Conservation (phyloP, 2,113 vertebrate genomes). For the Hyla sarda region DNA sequence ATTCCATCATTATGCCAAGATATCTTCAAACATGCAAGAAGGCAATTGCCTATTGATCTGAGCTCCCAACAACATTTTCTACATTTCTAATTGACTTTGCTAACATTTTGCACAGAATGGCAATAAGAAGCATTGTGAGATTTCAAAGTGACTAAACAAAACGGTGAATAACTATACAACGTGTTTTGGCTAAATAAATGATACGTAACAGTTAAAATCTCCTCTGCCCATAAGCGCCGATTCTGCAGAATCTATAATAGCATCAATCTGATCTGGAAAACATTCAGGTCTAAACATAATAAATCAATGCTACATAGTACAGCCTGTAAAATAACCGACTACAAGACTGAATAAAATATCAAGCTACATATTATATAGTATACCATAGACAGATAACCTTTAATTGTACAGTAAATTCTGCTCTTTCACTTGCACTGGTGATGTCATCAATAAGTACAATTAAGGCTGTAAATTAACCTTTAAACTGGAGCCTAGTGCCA, state of each 20-base stretch:
- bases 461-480: background rate
- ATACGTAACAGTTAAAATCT: background rate
- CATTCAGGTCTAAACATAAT: conserved; percentile 28
- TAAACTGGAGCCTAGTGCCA: background rate
- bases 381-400: background rate
- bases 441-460: background rate
- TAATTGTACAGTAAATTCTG: background rate
- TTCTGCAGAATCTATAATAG: conserved; percentile 22
- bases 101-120: conserved; percentile 31
- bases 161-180: background rate
- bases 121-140: background rate
- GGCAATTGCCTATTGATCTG: conserved; percentile 22
- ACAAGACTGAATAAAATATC: conserved; percentile 4
- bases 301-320: conserved; percentile 20
- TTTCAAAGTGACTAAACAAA: conserved; percentile 11
- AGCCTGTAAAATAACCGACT: conserved; percentile 15
- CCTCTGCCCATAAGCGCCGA: background rate
- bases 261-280: conserved; percentile 33
- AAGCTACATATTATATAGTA: background rate
- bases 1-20: conserved; percentile 7
- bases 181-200: background rate
- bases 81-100: conserved; percentile 31
- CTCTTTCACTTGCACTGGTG: background rate
- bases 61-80: conserved; percentile 27
- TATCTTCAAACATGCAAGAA: background rate